These are phyloP conservation scores for Saturnia pavonia DNA, from an alignment of 2,888 invertebrate genomes.

Conservation along the genomic window DNA sequence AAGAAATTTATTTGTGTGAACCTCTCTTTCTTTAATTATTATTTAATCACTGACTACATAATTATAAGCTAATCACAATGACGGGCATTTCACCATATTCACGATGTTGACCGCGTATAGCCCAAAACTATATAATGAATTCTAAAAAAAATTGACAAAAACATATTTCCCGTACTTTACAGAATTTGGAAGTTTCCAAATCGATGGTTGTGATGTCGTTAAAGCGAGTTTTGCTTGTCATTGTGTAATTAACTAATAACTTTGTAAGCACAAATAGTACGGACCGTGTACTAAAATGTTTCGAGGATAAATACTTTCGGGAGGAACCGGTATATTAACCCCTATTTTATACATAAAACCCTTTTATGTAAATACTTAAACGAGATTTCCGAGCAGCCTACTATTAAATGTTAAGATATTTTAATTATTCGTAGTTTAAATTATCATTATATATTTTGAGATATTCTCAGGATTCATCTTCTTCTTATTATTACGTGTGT, in stretches of 20 bases:
- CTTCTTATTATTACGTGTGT: too few species aligned
- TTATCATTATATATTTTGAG: neutral
- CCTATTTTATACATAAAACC: constrained; percentile 1
- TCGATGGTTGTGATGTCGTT: neutral
- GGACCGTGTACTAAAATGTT: neutral
- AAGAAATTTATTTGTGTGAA: too few species aligned
- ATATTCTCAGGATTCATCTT: neutral
- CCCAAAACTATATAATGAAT: too few species aligned
- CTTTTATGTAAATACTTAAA: neutral
- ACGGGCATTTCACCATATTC: too few species aligned
- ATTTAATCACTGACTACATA: too few species aligned
- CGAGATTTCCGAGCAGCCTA: neutral
- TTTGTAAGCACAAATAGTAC: neutral
- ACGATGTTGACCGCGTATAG: too few species aligned
- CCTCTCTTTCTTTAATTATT: too few species aligned
- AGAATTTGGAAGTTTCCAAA: neutral
- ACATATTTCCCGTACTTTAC: neutral
- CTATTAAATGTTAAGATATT: neutral
- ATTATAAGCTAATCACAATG: too few species aligned
- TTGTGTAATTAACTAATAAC: constrained; percentile 2
- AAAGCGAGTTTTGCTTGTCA: constrained; percentile 3
- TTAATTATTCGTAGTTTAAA: neutral
- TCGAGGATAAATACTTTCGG: neutral
- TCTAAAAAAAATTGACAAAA: neutral
- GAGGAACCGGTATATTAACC: neutral